phyloP scores from a whole-genome alignment of 2,113 vertebrate species.

The Mesoclemmys tuberculata region DNA sequence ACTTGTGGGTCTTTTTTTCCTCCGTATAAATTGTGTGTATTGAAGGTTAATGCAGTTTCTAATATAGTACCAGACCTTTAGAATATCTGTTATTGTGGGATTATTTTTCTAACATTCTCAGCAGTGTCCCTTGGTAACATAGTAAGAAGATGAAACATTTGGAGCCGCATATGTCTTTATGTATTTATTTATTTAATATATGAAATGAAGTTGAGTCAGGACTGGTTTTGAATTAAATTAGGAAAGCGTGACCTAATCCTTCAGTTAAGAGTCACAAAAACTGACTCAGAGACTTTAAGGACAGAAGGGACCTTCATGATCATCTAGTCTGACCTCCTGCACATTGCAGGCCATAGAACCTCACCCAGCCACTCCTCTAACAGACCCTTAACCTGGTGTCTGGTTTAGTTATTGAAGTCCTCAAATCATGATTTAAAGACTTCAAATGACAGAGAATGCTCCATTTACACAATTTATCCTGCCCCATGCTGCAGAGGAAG shows the following conservation, averaged over 20 bases:
- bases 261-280: constrained; percentile 7
- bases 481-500: not conserved
- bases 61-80: not conserved
- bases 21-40: not conserved
- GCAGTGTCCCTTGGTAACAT: not conserved
- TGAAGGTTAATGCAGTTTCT: constrained; percentile 40
- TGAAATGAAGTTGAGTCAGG: constrained; percentile 41
- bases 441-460: not conserved
- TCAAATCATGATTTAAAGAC: not conserved
- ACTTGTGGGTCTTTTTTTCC: not conserved
- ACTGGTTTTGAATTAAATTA: constrained; percentile 55
- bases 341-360: not conserved
- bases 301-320: not conserved
- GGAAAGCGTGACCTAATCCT: constrained; percentile 47
- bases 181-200: not conserved
- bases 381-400: not conserved
- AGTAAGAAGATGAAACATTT: constrained; percentile 39
- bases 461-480: not conserved
- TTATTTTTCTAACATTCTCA: constrained; percentile 29
- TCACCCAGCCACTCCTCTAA: not conserved
- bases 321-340: not conserved
- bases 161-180: constrained; percentile 16
- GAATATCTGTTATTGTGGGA: not conserved
- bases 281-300: not conserved
- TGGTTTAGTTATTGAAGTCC: not conserved